Base-by-base conservation (phyloP, 2,113 vertebrate species). In the Cricetomys ansorgei region DNA sequence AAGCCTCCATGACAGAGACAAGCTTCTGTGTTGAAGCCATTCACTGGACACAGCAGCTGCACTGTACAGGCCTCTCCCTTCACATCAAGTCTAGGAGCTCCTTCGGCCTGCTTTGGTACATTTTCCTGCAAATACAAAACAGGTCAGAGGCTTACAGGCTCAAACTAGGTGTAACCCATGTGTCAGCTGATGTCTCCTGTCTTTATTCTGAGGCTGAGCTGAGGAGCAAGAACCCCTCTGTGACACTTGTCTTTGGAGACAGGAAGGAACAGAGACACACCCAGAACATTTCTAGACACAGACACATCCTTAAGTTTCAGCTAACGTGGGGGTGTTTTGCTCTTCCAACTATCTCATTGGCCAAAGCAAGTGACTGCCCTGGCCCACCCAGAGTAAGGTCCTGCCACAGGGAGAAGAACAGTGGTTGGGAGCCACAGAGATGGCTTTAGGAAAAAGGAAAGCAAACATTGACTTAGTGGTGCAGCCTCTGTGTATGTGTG, bases 1-100 rank as follows among this genome's bases (percentile, higher is more conserved):
- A 70, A 79, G 31, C n/a, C 3, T 3, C 40, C 7, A 0, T 6
- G 62, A 34, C n/a, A 48, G 25, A 0, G 25, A 0, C 12, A 53
- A 50, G 83, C 75, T 59, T 79, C 89, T 67, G 40, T 55, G 0
- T 29, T 17, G 43, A 50, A 83, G 27, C 13, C n/a, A 40, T 34
- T 55, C 29, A 0, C 1, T 1, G 25, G 8, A 1, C 37, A 25
- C 45, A 27, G 73, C 65, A 27, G 15, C 37, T 4, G 23, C 23
- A 16, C 7, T 29, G 23, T 27, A 62, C 10, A 7, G 13, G 25
- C n/a, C 76, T 19, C 25, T 29, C 37, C n/a, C 80, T 62, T 8
- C 55, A 59, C 34, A 9, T 29, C 80, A 19, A 2, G 45, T 21
- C 27, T 7, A 11, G 37, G 21, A 9, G 19, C 55, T 81, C 25